These are phyloP conservation scores for Drosophila percnosoma DNA, from an alignment of 2,888 invertebrate genomes.

Conservation along the genomic window DNA sequence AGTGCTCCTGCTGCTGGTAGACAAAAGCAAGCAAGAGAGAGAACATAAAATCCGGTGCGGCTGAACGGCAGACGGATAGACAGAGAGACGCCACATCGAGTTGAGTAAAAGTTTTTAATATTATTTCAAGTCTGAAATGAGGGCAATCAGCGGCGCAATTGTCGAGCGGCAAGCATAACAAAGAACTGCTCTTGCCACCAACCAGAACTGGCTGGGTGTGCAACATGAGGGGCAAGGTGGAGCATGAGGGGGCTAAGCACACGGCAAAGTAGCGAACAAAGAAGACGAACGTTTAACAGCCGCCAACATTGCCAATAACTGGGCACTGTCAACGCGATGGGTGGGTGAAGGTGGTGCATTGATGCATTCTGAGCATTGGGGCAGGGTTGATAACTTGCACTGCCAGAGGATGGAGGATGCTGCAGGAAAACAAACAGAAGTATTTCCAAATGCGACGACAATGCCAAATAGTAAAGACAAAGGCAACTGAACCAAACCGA, in stretches of 20 bases:
- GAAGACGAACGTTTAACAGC: conserved; percentile 63
- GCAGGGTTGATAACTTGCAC: conserved; percentile 45
- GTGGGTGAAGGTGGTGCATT: conserved; percentile 19
- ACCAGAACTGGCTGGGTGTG: conserved; percentile 11
- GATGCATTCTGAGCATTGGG: conserved; percentile 53
- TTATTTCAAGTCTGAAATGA: conserved; percentile 82
- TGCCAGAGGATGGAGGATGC: conserved; percentile 21
- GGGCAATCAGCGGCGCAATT: conserved; percentile 82
- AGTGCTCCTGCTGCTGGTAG: conserved; percentile 23
- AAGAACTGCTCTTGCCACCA: conserved; percentile 60
- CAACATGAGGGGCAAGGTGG: background rate
- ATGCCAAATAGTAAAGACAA: conserved; percentile 43
- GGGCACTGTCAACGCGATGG: conserved; percentile 53
- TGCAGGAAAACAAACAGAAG: conserved; percentile 68
- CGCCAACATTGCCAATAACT: conserved; percentile 68
- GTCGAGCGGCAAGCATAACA: conserved; percentile 78
- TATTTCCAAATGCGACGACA: conserved; percentile 41
- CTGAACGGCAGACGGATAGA: conserved; percentile 14
- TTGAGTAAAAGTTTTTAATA: conserved; percentile 81
- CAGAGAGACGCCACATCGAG: conserved; percentile 39
- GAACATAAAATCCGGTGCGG: conserved; percentile 57
- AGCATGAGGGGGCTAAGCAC: conserved; percentile 29
- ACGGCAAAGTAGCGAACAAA: conserved; percentile 60
- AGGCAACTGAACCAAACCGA: conserved; percentile 21
- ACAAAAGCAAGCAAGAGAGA: conserved; percentile 49